A percentile compares a stretch with the other conserved stretches of the same genome.
Evolutionary conservation across 2,888 invertebrate species (phyloP).

Genomic region (Campoplex nolae): DNA sequence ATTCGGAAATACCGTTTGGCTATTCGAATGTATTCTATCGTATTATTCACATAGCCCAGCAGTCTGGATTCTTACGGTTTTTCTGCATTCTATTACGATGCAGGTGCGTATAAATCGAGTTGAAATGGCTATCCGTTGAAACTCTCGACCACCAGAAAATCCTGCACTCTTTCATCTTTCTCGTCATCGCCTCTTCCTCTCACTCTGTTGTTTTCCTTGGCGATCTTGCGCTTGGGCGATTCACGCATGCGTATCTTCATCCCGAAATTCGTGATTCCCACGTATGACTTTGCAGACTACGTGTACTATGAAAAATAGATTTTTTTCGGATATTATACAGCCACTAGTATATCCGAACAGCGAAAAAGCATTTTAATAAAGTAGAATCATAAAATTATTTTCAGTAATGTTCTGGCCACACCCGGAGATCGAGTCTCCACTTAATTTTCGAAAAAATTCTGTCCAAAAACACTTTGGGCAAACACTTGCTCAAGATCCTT

Average conservation of each 20-base stretch:
- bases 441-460: too few relatives aligned
- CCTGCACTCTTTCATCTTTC: conserved; percentile 41
- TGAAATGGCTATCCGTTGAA: conserved; percentile 22
- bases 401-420: too few relatives aligned
- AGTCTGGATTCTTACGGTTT: conserved; percentile 39
- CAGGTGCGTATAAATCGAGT: conserved; percentile 32
- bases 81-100: conserved; percentile 43
- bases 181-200: conserved; percentile 1
- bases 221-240: conserved; percentile 19
- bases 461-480: too few relatives aligned
- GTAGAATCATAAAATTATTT: background rate
- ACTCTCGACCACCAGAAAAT: conserved; percentile 53
- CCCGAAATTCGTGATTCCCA: background rate
- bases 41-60: conserved; percentile 57
- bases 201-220: background rate
- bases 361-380: background rate
- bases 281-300: too few relatives aligned
- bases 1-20: conserved; percentile 43
- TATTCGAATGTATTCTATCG: conserved; percentile 77
- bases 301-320: conserved; percentile 27
- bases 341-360: conserved; percentile 5
- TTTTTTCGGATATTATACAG: conserved; percentile 27
- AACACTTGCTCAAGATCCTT: background rate
- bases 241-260: background rate
- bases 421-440: too few relatives aligned